Conservation (phyloP, 1,140 invertebrate species). For the Acromyrmex echinatior region DNA sequence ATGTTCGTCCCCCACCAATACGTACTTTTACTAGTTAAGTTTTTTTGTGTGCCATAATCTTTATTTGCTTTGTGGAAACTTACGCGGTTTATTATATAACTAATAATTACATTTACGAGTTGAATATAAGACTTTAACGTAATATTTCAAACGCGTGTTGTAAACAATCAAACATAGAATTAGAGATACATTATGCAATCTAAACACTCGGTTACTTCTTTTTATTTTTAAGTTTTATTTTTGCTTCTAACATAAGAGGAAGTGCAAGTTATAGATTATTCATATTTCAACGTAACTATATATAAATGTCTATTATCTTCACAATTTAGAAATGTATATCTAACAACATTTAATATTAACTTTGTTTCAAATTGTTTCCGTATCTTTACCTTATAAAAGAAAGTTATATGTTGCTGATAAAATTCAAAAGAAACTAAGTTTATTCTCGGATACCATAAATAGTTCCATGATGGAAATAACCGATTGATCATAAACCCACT, state of each 20-base stretch:
- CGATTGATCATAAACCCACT: slow-evolving; percentile 48
- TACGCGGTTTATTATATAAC: slow-evolving; percentile 10
- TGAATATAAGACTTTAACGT: slow-evolving; percentile 24
- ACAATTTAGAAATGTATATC: background rate
- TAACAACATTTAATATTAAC: background rate
- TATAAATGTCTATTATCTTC: background rate
- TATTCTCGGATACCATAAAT: slow-evolving; percentile 7
- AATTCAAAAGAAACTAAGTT: slow-evolving; percentile 3
- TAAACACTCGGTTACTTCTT: background rate
- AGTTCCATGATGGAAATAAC: slow-evolving; percentile 21
- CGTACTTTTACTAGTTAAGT: too few relatives aligned
- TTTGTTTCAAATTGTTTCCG: background rate
- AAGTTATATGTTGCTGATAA: background rate
- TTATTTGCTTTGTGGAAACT: background rate
- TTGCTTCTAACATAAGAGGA: background rate
- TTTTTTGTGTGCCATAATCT: too few relatives aligned
- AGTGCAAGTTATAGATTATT: background rate
- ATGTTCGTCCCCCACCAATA: too few relatives aligned
- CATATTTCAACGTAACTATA: background rate
- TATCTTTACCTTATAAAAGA: background rate
- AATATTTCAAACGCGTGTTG: background rate
- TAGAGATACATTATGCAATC: background rate
- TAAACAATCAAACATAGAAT: background rate
- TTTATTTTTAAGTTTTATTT: background rate
- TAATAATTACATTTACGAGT: slow-evolving; percentile 26